Base-by-base conservation (phyloP, 2,888 invertebrate genomes). In the Nephrotoma guestfalica region DNA sequence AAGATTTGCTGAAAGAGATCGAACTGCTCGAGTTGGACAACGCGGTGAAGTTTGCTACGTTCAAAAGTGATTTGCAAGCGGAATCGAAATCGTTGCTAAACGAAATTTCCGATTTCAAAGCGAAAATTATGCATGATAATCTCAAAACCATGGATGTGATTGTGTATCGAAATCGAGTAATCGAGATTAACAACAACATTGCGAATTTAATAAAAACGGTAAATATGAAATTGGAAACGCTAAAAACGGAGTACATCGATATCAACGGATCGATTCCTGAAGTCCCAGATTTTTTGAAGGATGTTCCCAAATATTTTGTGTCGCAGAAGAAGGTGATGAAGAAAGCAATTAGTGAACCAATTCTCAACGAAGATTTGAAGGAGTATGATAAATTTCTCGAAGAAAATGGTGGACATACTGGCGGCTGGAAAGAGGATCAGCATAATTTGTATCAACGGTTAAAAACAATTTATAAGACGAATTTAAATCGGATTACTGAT, bases 341-440 rank as follows among this genome's bases (percentile, higher is more conserved):
- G 13, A 86, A 86, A 15, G 42, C 71, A 3, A 71, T 86, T 9
- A 71, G 18, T 18, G 57, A 85, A 43, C 86, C 86, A 42, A 87
- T 86, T 41, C 41, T 42, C 13, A 86, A 51, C n/a, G 84, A 85
- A 30, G 93, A 93, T 90, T 93, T 93, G 6, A 92, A 92, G 89
- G 89, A 92, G 85, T 93, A 93, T 89, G 92, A 93, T 90, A 92
- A 93, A 47, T 94, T 93, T 88, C 89, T 94, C 88, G 90, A 89
- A 86, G 90, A 89, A 86, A 93, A 90, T 88, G 91, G 91, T 43
- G 93, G 93, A 42, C 92, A 93, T 71, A 92, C 92, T 87, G 93
- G 93, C 86, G 93, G 93, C 15, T 94, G 94, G 94, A 90, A 91
- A 87, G 91, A 92, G 88, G 93, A 93, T 87, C 92, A 93, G 88